Evolutionary conservation across 2,797 vertebrate genomes (phyloP).

Genomic region (Neomorphus geoffroyi): DNA sequence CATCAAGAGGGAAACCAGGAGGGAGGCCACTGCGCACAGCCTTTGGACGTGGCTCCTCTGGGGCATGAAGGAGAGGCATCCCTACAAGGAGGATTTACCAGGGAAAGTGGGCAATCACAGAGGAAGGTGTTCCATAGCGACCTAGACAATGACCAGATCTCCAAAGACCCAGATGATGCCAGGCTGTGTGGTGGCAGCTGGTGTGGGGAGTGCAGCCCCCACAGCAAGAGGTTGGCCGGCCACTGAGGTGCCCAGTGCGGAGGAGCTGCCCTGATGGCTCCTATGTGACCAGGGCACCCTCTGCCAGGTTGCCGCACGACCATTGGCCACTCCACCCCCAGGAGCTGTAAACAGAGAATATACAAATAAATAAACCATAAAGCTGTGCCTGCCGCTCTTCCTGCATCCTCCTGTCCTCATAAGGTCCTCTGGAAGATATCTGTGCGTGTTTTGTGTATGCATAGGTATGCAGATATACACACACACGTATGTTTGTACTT

Average conservation of each 20-base stretch:
- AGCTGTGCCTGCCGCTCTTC: neutral
- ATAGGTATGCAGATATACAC: neutral
- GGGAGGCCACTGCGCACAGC: no score
- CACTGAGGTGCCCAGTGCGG: neutral
- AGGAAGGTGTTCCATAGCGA: no score
- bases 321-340: rapidly evolving
- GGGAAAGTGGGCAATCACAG: no score
- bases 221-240: neutral
- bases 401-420: neutral
- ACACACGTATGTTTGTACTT: neutral
- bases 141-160: no score
- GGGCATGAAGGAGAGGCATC: neutral
- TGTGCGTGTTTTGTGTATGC: neutral
- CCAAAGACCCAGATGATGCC: no score
- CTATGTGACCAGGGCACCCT: rapidly evolving
- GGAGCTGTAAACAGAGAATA: neutral
- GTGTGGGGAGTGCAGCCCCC: no score
- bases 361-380: neutral
- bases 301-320: neutral
- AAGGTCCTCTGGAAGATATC: neutral
- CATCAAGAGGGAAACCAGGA: neutral
- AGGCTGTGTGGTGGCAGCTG: no score
- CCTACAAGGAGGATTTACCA: neutral
- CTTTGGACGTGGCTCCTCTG: neutral
- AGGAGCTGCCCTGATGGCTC: neutral